Conservation (phyloP, 2,113 vertebrate species). For the Nymphicus hollandicus region DNA sequence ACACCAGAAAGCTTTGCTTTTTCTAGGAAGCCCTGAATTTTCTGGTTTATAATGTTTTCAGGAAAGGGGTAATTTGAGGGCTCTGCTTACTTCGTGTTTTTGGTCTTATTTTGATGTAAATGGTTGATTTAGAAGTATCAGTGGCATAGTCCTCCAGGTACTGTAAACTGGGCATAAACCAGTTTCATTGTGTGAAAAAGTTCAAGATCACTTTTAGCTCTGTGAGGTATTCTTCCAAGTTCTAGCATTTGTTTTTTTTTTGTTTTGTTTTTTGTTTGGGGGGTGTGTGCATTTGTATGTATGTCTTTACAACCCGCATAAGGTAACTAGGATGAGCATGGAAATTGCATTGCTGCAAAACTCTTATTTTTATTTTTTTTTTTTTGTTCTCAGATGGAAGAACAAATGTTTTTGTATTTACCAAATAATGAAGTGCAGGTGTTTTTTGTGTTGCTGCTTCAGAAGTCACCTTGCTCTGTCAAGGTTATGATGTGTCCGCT, state of each 20-base stretch:
- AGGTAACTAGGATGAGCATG: background rate
- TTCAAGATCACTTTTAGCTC: background rate
- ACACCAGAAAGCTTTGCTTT: background rate
- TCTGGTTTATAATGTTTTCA: background rate
- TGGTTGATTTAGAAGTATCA: background rate
- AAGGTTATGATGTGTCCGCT: background rate
- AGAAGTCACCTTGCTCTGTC: background rate
- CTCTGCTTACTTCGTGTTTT: background rate
- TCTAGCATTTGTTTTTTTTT: background rate
- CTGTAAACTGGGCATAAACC: background rate
- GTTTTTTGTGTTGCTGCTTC: background rate
- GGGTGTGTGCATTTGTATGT: rapidly evolving
- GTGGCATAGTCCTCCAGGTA: background rate
- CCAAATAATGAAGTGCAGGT: background rate
- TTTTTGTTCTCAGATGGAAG: background rate
- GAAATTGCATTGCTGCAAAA: background rate
- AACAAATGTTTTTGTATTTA: background rate
- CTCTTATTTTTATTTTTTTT: background rate
- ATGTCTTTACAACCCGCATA: background rate
- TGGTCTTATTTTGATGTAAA: background rate
- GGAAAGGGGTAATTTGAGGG: background rate
- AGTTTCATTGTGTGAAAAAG: background rate
- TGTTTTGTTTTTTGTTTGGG: background rate
- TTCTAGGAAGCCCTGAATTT: background rate
- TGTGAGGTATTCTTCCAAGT: background rate